Evolutionary conservation across 2,888 invertebrate species (phyloP), one percentile per base, ranked within the genome.

Genomic region (Macrosiphum euphorbiae): DNA sequence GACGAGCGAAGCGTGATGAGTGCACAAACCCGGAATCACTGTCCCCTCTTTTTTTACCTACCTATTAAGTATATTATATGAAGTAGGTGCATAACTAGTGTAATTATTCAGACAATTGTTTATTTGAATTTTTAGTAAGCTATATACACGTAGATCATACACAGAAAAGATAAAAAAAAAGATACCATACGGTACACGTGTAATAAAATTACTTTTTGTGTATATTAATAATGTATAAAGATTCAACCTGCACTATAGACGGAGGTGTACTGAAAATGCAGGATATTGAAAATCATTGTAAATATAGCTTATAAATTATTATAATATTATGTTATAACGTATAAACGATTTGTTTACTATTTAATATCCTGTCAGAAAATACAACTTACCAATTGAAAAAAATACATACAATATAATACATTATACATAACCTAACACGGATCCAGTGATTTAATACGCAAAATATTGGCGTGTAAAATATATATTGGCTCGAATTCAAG

Each of bases 1-100:
- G 47, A 61, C 20, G 61, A 61, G n/a, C 61, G n/a, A 61, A 61
- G 61, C 61, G 61, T 47, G 61, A 89, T 61, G 44, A 90, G 90
- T 90, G 67, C 26, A 78, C 26, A 26, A 50, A 67, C 35, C 50
- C n/a, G 50, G 35, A 90, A 78, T 90, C 50, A 28, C 20, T 61
- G 44, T 61, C 28, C 7, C 20, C 26, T n/a, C 3, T 13, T n/a
- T 47, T 61, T 28, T 7, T 47, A 52, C 44, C 20, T 47, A 89
- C 8, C 5, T n/a, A 67, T 16, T n/a, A 16, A 16, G 16, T 61
- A 61, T n/a, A 5, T n/a, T 67, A n/a, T 58, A 50, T 16, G 13
- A 52, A 52, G 0, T 61, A 61, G 35, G 28, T 58, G 24, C 47
- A 10, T 50, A 44, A 86, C 1, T 28, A 4, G 26, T 5, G 26